Conservation (phyloP, 2,888 invertebrate genomes). For the Drosophila rubida region DNA sequence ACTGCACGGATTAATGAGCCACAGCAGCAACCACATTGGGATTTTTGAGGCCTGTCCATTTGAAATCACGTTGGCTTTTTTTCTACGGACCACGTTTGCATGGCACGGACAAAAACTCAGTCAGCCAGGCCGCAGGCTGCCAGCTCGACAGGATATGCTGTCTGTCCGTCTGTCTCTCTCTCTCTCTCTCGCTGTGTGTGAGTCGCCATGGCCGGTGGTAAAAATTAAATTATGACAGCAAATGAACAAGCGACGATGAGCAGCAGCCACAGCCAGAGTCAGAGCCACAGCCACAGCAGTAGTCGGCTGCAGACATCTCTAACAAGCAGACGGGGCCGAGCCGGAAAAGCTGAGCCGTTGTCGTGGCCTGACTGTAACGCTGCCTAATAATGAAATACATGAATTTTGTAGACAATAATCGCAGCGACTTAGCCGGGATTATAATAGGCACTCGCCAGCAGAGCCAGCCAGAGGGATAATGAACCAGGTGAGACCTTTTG, state of each 20-base stretch:
- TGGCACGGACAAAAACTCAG: conserved; percentile 32
- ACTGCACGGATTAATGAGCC: conserved; percentile 75
- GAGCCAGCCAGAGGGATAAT: conserved; percentile 32
- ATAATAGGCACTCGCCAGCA: conserved; percentile 56
- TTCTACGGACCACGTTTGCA: conserved; percentile 31
- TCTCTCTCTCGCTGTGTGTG: conserved; percentile 24
- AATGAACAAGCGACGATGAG: conserved; percentile 65
- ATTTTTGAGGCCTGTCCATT: conserved; percentile 60
- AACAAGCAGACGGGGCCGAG: conserved; percentile 21
- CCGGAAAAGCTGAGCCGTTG: conserved; percentile 62
- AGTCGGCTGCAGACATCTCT: conserved; percentile 1
- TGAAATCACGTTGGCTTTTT: conserved; percentile 44
- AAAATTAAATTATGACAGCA: conserved; percentile 80
- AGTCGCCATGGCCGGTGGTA: conserved; percentile 56
- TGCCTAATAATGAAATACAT: conserved; percentile 78
- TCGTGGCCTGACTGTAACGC: conserved; percentile 33
- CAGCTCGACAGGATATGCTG: conserved; percentile 46
- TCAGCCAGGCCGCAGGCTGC: conserved; percentile 37
- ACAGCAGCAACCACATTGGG: conserved; percentile 70
- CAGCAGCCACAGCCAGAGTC: conserved; percentile 23
- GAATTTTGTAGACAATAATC: conserved; percentile 80
- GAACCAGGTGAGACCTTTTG: conserved; percentile 43
- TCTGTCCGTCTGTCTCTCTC: conserved; percentile 8
- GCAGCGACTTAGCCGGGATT: conserved; percentile 67
- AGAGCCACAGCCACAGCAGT: conserved; percentile 22